A percentile compares a stretch with the other conserved stretches of the same genome.
phyloP scores from a whole-genome alignment of 2,113 vertebrate genomes.

The Atlantisia rogersi region DNA sequence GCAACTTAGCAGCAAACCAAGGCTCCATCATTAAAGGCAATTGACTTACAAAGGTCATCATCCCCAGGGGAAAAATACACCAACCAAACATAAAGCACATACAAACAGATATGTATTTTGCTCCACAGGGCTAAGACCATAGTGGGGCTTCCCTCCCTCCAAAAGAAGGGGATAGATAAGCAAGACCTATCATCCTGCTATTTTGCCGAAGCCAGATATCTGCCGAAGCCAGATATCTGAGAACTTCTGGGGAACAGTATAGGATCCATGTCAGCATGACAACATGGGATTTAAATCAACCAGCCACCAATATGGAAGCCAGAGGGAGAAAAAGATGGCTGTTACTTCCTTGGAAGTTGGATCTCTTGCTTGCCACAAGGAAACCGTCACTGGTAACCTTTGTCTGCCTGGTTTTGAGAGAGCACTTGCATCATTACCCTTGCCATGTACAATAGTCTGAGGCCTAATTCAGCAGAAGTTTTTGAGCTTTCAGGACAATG shows the following conservation, averaged over 20 bases:
- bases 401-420: neutral
- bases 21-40: neutral
- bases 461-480: neutral
- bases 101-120: neutral
- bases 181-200: neutral
- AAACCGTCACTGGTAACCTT: neutral
- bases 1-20: neutral
- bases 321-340: neutral
- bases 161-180: neutral
- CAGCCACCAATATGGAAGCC: neutral
- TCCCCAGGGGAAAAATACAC: too few relatives aligned
- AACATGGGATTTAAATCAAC: neutral
- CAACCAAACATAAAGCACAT: neutral
- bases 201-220: neutral
- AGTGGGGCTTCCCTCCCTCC: too few relatives aligned
- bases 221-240: accelerated
- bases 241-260: neutral
- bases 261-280: neutral
- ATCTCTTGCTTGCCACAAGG: neutral
- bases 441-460: neutral
- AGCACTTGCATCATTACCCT: neutral
- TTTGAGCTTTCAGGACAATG: neutral
- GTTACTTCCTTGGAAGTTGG: neutral
- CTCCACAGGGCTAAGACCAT: neutral
- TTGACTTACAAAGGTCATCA: neutral